Percentiles rank a stretch among this genome's conserved stretches.
phyloP scores from a whole-genome alignment of 23 tunicate genomes.

The Halocynthia aurantium region DNA sequence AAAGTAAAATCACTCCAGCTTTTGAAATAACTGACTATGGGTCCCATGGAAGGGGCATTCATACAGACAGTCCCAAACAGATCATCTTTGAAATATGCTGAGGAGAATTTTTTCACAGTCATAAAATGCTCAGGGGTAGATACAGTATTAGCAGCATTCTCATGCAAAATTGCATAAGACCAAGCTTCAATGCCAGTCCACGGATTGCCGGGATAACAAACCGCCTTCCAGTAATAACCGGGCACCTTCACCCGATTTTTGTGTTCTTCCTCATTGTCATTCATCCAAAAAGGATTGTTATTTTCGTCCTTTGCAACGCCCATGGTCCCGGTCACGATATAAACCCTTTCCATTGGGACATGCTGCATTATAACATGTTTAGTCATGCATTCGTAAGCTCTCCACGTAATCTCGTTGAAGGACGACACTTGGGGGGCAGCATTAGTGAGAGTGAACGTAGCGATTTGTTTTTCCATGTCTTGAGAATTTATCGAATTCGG shows the following conservation, averaged over 20 bases:
- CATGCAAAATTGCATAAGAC: conserved; percentile 66
- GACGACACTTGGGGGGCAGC: conserved; percentile 89
- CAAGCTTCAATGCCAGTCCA: conserved; percentile 33
- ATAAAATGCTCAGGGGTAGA: conserved; percentile 29
- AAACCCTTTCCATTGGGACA: conserved; percentile 60
- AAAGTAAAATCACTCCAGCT: conserved; percentile 24
- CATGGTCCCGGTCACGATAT: conserved; percentile 81
- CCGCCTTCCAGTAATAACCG: conserved; percentile 93
- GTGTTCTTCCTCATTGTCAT: conserved; percentile 9
- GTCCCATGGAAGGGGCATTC: conserved; percentile 64
- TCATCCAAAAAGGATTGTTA: conserved; percentile 62
- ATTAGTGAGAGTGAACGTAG: conserved; percentile 92
- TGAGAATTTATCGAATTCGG: conserved; percentile 81
- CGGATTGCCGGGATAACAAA: conserved; percentile 87
- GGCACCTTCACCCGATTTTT: conserved; percentile 83
- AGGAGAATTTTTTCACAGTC: conserved; percentile 42
- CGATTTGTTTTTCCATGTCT: conserved; percentile 48
- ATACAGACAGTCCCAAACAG: conserved; percentile 69
- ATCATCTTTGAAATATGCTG: conserved; percentile 38
- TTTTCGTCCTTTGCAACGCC: conserved; percentile 55
- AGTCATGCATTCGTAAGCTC: conserved; percentile 78
- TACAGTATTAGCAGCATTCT: conserved; percentile 20
- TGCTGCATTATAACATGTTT: conserved; percentile 42
- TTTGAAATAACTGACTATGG: conserved; percentile 21
- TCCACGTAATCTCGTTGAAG: conserved; percentile 77